These are phyloP conservation scores for Artibeus lituratus DNA, from an alignment of 2,797 vertebrate genomes.

Conservation along the genomic window DNA sequence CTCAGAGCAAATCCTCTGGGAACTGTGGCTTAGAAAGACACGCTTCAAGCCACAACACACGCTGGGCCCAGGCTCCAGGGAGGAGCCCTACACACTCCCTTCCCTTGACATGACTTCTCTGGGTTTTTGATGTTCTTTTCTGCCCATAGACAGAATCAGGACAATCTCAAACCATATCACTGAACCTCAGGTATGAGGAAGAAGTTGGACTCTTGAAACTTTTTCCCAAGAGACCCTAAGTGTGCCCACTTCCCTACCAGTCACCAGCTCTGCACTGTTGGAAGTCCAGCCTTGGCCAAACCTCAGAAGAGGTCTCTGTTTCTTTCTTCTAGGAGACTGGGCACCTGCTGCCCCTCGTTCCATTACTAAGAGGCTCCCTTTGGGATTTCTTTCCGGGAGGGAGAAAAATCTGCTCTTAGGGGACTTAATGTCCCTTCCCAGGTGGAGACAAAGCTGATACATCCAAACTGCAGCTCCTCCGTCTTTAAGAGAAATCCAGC, in stretches of 20 bases:
- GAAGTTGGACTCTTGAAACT: not conserved
- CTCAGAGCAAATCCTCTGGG: not conserved
- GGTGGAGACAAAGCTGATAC: not conserved
- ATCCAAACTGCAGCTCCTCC: not conserved
- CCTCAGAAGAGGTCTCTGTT: not conserved
- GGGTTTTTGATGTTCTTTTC: not conserved
- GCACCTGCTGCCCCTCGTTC: too few species aligned
- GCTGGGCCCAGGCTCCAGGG: accelerated
- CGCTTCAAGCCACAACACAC: too few species aligned
- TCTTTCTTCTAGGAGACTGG: not conserved
- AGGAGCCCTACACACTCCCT: not conserved
- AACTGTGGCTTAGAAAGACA: not conserved
- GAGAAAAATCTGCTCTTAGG: not conserved
- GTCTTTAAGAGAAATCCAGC: not conserved
- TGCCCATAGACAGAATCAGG: not conserved
- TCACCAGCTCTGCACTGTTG: not conserved
- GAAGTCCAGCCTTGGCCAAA: not conserved
- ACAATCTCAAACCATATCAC: not conserved
- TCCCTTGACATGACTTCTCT: not conserved
- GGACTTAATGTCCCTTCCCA: not conserved
- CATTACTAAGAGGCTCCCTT: not conserved
- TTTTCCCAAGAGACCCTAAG: not conserved
- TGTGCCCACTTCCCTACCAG: not conserved
- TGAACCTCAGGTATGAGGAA: not conserved
- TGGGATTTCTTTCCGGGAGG: not conserved